Base-by-base conservation (phyloP, 92 coral and sea anemone genomes). In the Nematostella vectensis region DNA sequence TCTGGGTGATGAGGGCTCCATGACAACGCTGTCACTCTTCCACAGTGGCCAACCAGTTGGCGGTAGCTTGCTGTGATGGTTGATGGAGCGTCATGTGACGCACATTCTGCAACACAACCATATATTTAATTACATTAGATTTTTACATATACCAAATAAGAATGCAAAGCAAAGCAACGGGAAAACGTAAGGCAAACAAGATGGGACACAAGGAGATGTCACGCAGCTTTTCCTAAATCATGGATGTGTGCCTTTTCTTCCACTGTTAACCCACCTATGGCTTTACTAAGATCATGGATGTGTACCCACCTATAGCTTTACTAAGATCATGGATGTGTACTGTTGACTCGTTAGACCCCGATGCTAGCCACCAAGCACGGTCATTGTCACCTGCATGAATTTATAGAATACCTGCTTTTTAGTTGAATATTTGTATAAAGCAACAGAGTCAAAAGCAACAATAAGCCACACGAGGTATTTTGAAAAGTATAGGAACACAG, bases 1-100 rank as follows among this genome's bases (percentile, higher is more conserved):
- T 72, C 80, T 31, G 74, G 27, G 11, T 77, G 76, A 68, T 93
- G 99, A 31, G 99, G 99, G 71, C 94, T 93, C 99, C 99, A 93
- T 21, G 68, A 72, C 31, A 93, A 49, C 57, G 78, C 72, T 15
- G 99, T 93, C 50, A 87, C 73, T 40, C 99, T 81, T 27, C 93
- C 99, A 47, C 67, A 69, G 64, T 93, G 96, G 36, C 99, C 99
- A 39, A 54, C 63, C 33, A 93, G 76, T 80, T 80, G 79, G 17
- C 93, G 86, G 40, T 75, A 77, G 48, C 93, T 81, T 24, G 71
- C 70, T 0, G 96, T 87, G 4, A 81, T 29, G 11, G 86, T 79
- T 23, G 15, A 81, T 57, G 27, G 53, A 19, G 57, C 57, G 63
- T 38, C 31, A 22, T n/a, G 55, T 10, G 50, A 39, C 58, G 23